phyloP scores from a whole-genome alignment of 1,140 invertebrate species.

The Littorina saxatilis region DNA sequence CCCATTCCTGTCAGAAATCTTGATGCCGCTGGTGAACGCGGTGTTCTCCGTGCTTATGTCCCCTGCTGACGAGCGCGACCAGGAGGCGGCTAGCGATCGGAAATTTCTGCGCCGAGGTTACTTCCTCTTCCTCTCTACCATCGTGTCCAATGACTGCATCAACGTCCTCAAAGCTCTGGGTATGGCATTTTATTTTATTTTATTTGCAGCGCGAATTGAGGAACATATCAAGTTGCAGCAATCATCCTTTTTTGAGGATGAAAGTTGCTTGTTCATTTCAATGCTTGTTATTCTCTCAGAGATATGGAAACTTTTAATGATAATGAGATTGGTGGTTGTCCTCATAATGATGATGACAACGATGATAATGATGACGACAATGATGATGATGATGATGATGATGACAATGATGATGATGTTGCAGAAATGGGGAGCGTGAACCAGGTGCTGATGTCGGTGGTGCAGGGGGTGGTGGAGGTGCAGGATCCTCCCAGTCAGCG shows the following conservation, averaged over 20 bases:
- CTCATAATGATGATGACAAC: neutral
- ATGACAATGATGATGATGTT: slow-evolving; percentile 35
- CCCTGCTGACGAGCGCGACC: slow-evolving; percentile 77
- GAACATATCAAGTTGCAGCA: no score
- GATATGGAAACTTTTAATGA: no score
- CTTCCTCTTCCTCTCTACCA: slow-evolving; percentile 78
- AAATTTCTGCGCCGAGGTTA: slow-evolving; percentile 78
- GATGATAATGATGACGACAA: neutral
- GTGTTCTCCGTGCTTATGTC: slow-evolving; percentile 76
- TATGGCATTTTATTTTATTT: no score
- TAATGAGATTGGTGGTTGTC: no score
- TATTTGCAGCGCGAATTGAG: no score
- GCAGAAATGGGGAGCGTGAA: slow-evolving; percentile 73
- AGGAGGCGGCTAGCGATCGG: slow-evolving; percentile 76
- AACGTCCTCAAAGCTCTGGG: slow-evolving; percentile 78
- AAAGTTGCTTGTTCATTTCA: no score
- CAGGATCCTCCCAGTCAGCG: slow-evolving; percentile 80
- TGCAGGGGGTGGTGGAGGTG: slow-evolving; percentile 79
- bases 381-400: neutral
- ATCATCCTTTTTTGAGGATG: no score
- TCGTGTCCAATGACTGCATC: slow-evolving; percentile 77
- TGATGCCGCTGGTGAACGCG: slow-evolving; percentile 78
- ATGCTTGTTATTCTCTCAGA: no score
- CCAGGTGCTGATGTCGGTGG: slow-evolving; percentile 77
- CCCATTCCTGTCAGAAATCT: slow-evolving; percentile 79